phyloP scores from a whole-genome alignment of 2,797 vertebrate species.

The Phylloscopus collybita region DNA sequence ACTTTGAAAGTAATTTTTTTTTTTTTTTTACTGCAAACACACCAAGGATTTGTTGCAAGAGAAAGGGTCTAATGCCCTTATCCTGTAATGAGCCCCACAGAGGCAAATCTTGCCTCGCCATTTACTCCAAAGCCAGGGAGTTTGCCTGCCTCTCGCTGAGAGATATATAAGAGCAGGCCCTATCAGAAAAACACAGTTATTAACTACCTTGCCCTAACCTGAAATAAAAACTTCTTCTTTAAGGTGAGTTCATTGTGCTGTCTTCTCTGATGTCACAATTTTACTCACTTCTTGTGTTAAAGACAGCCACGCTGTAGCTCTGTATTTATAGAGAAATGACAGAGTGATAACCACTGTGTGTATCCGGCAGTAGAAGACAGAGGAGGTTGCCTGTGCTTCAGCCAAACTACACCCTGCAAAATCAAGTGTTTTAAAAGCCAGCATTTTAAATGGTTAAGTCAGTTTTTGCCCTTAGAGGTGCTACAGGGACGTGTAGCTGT shows the following conservation, averaged over 20 bases:
- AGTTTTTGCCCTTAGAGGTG: not conserved
- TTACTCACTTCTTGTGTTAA: not conserved
- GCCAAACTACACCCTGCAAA: not conserved
- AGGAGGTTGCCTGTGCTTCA: not conserved
- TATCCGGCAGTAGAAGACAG: not conserved
- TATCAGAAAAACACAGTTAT: not conserved
- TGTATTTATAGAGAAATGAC: not conserved
- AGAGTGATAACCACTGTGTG: not conserved
- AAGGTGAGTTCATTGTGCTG: not conserved
- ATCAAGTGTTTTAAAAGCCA: not conserved
- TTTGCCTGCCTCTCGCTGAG: not conserved
- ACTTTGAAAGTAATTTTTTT: not conserved
- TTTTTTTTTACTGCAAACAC: not conserved
- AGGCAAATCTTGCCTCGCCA: not conserved
- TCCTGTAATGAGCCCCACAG: not conserved
- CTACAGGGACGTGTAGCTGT: not conserved
- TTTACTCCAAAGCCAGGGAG: not conserved
- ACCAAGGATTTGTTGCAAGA: not conserved
- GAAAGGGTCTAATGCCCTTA: not conserved
- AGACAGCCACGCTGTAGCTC: not conserved
- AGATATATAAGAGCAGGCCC: not conserved
- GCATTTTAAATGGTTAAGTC: not conserved
- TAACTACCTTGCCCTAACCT: not conserved
- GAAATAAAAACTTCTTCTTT: not conserved
- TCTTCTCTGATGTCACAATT: not conserved